Evolutionary conservation across 30 jellyfish, hydroid and myxozoan genomes (phyloP), one percentile per base, ranked within the genome.

Genomic region (Clytia hemisphaerica): DNA sequence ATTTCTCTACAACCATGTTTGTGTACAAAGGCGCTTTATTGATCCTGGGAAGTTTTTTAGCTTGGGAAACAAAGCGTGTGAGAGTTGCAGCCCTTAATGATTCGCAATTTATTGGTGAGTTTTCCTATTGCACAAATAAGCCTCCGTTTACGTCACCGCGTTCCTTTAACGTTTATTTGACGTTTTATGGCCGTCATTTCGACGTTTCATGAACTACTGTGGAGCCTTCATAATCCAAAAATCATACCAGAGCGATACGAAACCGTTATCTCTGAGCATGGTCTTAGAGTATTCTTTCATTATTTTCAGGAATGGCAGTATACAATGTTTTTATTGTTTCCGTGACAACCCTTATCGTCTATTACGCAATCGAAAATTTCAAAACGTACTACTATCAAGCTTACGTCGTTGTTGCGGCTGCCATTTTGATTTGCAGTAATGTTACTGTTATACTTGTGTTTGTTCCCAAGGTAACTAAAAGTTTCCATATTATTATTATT

Each of bases 281-380:
- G n/a, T n/a, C n/a, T n/a, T n/a, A n/a, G n/a, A n/a, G n/a, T n/a
- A n/a, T n/a, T n/a, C n/a, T n/a, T n/a, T n/a, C n/a, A n/a, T n/a
- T n/a, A n/a, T n/a, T n/a, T n/a, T n/a, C n/a, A n/a, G n/a, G 93
- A 15, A 80, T 80, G 93, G 85, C 93, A 12, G 93, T 80, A 0
- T 80, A 80, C 71, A 80, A 80, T 48, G 93, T 80, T 26, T 80
- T 78, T 15, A 85, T 85, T 4, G 36, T 80, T 38, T 80, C 93
- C 1, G 85, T 81, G 7, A 61, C 71, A 31, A 85, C 83, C 4
- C 85, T 80, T 51, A 80, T 69, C 29, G 71, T 80, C 29, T 29
- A 77, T 6, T 70, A 48, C 46, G 93, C 93, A 19, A 46, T 80
- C 42, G 51, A 73, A 47, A 58, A 38, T 42, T n/a, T n/a, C n/a